These are phyloP conservation scores for silkworm (Bombyx mori) DNA, from an alignment of 1,140 invertebrate genomes.

Conservation along the genomic window ASM3026992v2 NC_085110.1:14543501-14544000, in stretches of 20 bases:
- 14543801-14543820: slow-evolving; percentile 9
- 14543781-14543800: slow-evolving; percentile 18
- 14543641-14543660: slow-evolving; percentile 9
- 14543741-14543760: slow-evolving; percentile 9
- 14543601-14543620: slow-evolving; percentile 11
- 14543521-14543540: too few relatives aligned
- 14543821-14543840: too few relatives aligned
- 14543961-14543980: too few relatives aligned
- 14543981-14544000: slow-evolving; percentile 15
- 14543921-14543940: slow-evolving; percentile 3
- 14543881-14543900: slow-evolving; percentile 11
- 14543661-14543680: slow-evolving; percentile 17
- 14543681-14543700: slow-evolving; percentile 15
- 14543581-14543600: slow-evolving; percentile 5
- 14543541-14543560: too few relatives aligned
- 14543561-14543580: too few relatives aligned
- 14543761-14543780: slow-evolving; percentile 12
- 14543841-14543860: slow-evolving; percentile 14
- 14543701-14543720: slow-evolving; percentile 12
- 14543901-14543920: slow-evolving; percentile 16
- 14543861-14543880: slow-evolving; percentile 12
- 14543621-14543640: slow-evolving; percentile 11
- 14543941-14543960: slow-evolving; percentile 1
- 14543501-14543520: too few relatives aligned
- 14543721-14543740: slow-evolving; percentile 12